Base-by-base conservation (phyloP, 2,888 invertebrate species). In the Dusona sp. region DNA sequence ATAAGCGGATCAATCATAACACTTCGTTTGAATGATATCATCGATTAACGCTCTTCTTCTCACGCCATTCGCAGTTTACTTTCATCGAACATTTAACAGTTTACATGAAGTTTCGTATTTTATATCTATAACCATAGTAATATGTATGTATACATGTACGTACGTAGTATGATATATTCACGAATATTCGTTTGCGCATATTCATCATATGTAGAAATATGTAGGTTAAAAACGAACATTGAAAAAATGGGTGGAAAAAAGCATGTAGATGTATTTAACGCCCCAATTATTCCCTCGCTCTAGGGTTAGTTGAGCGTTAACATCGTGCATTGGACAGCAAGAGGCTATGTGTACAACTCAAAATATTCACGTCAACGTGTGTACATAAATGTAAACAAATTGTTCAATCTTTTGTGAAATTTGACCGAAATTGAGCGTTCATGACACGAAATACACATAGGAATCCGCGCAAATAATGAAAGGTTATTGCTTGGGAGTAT, bases 71-170 rank as follows among this genome's bases (percentile, higher is more conserved):
- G 38, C 74, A 42, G n/a, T 74, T 57, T 22, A 61, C 61, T 38
- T 51, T 29, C 65, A 79, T 75, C 38, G 64, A 85, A 83, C 79
- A 85, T 83, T 75, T 65, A 85, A 75, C 70, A 72, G 70, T 75
- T 85, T 79, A 70, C 51, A 72, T 3, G 11, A 33, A 38, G 38
- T 25, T 42, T 22, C 16, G n/a, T 25, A 11, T 9, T 29, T 42
- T 42, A 25, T 19, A 19, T 42, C 22, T 7, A 19, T 61, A 42
- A 57, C 38, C 38, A 42, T 57, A 22, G 33, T 19, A 29, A 33
- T 42, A 75, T 19, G 0, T 19, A 29, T 7, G 9, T 51, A 3
- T 38, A 29, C 33, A 72, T 72, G 51, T 51, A 3, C 22, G 13
- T 48, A 72, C 51, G 33, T 19, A 70, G 8, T 9, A n/a, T n/a